These are phyloP conservation scores for Portevinia maculata DNA, from an alignment of 2,888 invertebrate species.

Conservation along the genomic window DNA sequence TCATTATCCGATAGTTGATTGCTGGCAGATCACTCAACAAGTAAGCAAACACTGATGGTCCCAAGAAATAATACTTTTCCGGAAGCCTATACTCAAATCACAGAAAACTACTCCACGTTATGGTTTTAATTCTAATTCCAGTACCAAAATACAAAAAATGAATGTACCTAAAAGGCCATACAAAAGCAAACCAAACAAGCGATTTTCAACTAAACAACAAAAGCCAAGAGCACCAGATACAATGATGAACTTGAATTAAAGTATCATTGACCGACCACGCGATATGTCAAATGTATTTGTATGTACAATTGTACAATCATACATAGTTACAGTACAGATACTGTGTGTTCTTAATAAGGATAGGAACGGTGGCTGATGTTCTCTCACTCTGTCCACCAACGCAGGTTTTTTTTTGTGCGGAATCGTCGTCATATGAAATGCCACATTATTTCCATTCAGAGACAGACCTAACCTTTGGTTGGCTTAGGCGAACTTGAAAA, in stretches of 20 bases:
- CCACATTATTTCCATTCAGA: slow-evolving; percentile 30
- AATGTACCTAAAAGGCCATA: slow-evolving; percentile 34
- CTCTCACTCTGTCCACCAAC: slow-evolving; percentile 62
- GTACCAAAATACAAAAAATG: too few relatives aligned
- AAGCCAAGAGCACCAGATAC: slow-evolving; percentile 46
- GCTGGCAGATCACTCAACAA: slow-evolving; percentile 48
- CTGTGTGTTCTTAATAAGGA: slow-evolving; percentile 15
- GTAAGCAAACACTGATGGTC: slow-evolving; percentile 36
- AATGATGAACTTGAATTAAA: slow-evolving; percentile 69
- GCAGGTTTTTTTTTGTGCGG: slow-evolving; percentile 26
- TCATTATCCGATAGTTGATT: slow-evolving; percentile 27
- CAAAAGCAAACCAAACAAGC: slow-evolving; percentile 34
- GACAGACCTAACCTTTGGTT: slow-evolving; percentile 45
- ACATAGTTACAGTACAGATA: slow-evolving; percentile 5
- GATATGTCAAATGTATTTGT: slow-evolving; percentile 61
- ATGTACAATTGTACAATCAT: slow-evolving; percentile 3
- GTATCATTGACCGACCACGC: slow-evolving; percentile 72
- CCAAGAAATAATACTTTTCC: slow-evolving; percentile 44
- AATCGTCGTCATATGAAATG: slow-evolving; percentile 11
- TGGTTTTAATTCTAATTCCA: slow-evolving; percentile 23
- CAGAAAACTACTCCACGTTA: slow-evolving; percentile 44
- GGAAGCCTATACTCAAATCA: slow-evolving; percentile 60
- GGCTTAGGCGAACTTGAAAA: slow-evolving; percentile 60
- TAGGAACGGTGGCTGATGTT: not conserved
- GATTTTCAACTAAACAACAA: slow-evolving; percentile 20